phyloP scores from a whole-genome alignment of 2,113 vertebrate species.

The Podocnemis expansa region DNA sequence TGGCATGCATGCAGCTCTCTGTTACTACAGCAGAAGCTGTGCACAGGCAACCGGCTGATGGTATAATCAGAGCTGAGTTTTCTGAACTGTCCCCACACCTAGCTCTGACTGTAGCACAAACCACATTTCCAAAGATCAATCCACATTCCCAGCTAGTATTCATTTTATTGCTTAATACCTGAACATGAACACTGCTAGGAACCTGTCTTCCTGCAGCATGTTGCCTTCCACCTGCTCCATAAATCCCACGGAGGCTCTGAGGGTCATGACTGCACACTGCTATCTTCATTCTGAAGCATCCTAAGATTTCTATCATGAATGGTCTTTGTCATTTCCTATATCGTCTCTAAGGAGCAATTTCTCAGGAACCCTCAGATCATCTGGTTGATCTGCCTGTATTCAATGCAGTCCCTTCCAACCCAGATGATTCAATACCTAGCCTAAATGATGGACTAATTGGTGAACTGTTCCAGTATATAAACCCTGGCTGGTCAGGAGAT shows the following conservation, averaged over 20 bases:
- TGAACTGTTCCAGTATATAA: no score
- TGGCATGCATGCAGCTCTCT: no score
- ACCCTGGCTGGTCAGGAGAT: no score
- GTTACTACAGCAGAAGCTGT: fast-evolving
- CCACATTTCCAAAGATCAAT: not conserved
- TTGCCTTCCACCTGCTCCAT: constrained; percentile 16
- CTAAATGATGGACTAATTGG: no score
- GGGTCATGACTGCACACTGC: not conserved
- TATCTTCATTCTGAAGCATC: constrained; percentile 50
- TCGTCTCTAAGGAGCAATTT: not conserved
- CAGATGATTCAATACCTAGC: no score
- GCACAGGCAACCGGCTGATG: not conserved
- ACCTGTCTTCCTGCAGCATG: not conserved
- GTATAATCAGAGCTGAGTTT: not conserved
- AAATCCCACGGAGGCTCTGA: constrained; percentile 6
- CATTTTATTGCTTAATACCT: constrained; percentile 6
- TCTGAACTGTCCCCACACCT: not conserved
- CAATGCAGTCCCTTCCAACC: no score
- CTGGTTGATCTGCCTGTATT: not conserved
- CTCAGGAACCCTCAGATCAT: not conserved
- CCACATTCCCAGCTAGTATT: not conserved
- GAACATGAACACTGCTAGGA: not conserved
- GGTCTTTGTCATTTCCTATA: no score
- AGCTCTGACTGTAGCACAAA: not conserved
- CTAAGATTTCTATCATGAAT: no score